Evolutionary conservation across 2,888 invertebrate species (phyloP), one percentile per base, ranked within the genome.

Genomic region (Callinectes sapidus): DNA sequence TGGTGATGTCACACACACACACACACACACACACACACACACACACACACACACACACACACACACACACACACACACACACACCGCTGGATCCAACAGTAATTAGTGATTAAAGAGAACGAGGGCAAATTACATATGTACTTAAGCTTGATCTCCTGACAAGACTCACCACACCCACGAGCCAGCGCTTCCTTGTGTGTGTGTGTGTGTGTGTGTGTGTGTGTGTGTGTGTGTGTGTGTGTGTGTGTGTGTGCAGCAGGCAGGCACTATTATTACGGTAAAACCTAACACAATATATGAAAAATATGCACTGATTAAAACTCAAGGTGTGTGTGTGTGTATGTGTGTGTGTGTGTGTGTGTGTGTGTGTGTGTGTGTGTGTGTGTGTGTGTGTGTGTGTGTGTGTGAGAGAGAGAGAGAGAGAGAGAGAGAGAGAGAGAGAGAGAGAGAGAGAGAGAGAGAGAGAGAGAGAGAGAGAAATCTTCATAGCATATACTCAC

Each of bases 401-500:
- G n/a, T n/a, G n/a, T 16, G 16, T 18, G 55, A 55, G 55, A 55
- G 14, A 16, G 23, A 14, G 54, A n/a, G 32, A 54, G 48, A 35
- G 14, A 39, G 42, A 89, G 89, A 89, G 89, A 66, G 35, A 61
- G 66, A 89, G 39, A 61, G 35, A 71, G 89, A 89, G 89, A 89
- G 32, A 89, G 28, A 61, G 28, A 61, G 66, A 32, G 61, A 89
- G n/a, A 14, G 2, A 89, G 61, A 16, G 1, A 35, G 35, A 71
- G 28, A 89, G 8, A 89, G 32, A 35, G 39, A 66, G 71, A 89
- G 35, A 35, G 35, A 35, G 32, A 35, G 61, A 66, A 8, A 3
- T 39, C 39, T 39, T 3, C 39, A 3, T 39, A 39, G 39, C 39
- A n/a, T 5, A 5, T 39, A 39, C 39, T 39, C 39, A 39, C 39